A percentile compares a stretch with the other conserved stretches of the same genome.
These are phyloP conservation scores for Chunga burmeisteri DNA, from an alignment of 2,113 vertebrate genomes.

Conservation along the genomic window DNA sequence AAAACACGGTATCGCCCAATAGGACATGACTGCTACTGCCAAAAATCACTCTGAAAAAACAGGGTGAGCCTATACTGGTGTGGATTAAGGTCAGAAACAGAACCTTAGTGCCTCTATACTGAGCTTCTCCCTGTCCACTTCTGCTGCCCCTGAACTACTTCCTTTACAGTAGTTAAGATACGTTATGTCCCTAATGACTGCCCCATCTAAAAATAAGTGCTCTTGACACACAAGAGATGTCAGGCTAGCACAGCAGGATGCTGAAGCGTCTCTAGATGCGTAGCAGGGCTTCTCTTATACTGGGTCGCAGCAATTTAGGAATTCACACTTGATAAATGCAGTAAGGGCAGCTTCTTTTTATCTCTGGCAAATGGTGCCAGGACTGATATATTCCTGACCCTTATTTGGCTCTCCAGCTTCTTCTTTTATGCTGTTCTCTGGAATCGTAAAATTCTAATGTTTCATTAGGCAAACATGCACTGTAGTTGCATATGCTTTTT, in stretches of 20 bases:
- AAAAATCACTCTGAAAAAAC: background rate
- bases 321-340: constrained; percentile 61
- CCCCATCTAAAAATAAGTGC: constrained; percentile 65
- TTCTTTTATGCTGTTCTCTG: background rate
- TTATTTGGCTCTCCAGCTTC: constrained; percentile 18
- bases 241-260: constrained; percentile 48
- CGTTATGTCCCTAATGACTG: constrained; percentile 1
- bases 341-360: constrained; percentile 37
- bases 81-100: constrained; percentile 14
- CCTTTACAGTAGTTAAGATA: constrained; percentile 27
- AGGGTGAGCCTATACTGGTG: background rate
- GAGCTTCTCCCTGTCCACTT: background rate
- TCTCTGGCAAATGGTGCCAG: constrained; percentile 12
- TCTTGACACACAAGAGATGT: constrained; percentile 50
- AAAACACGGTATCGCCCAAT: background rate
- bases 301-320: constrained; percentile 51
- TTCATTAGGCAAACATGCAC: background rate
- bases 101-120: background rate
- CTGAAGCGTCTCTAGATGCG: constrained; percentile 45
- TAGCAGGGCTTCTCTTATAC: constrained; percentile 39
- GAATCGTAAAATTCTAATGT: background rate
- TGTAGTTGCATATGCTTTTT: background rate
- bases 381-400: constrained; percentile 3
- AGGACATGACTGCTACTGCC: background rate
- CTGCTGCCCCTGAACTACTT: background rate